These are phyloP conservation scores for Xyliphius kryptos DNA, from an alignment of 2,113 vertebrate species.

Conservation along the genomic window DNA sequence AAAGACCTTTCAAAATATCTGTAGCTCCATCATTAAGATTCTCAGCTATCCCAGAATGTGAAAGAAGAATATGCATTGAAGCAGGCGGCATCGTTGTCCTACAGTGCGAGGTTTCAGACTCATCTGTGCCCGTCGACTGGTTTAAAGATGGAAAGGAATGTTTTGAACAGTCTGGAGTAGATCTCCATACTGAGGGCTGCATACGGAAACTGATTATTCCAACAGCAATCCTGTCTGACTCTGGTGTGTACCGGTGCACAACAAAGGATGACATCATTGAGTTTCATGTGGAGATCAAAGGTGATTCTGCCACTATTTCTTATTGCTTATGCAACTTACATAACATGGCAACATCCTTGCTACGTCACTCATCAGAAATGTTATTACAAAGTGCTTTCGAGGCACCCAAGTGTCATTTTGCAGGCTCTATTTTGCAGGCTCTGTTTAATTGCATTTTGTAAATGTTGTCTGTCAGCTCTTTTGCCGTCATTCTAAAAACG, in stretches of 20 bases:
- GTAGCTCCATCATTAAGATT: constrained; percentile 70
- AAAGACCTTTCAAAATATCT: constrained; percentile 57
- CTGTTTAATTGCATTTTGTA: neutral
- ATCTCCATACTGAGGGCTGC: constrained; percentile 59
- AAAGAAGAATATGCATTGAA: constrained; percentile 58
- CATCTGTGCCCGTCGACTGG: constrained; percentile 62
- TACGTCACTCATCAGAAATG: constrained; percentile 36
- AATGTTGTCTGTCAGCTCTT: constrained; percentile 29
- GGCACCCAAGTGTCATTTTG: no score
- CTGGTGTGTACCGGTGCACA: constrained; percentile 67
- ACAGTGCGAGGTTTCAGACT: constrained; percentile 62
- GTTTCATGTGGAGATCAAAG: constrained; percentile 71
- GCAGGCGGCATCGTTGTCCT: constrained; percentile 59
- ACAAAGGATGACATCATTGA: constrained; percentile 63
- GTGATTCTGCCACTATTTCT: constrained; percentile 57
- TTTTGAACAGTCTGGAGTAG: constrained; percentile 51
- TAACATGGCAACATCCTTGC: no score
- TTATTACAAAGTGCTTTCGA: no score
- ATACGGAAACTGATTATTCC: constrained; percentile 61
- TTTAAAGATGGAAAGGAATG: constrained; percentile 61
- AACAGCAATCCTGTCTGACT: constrained; percentile 58
- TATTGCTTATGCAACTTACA: constrained; percentile 46
- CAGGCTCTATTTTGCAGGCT: no score
- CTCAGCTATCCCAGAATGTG: constrained; percentile 58
- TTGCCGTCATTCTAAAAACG: constrained; percentile 44